These are phyloP conservation scores for Metalampra italica DNA, from an alignment of 2,888 invertebrate genomes.

Conservation along the genomic window DNA sequence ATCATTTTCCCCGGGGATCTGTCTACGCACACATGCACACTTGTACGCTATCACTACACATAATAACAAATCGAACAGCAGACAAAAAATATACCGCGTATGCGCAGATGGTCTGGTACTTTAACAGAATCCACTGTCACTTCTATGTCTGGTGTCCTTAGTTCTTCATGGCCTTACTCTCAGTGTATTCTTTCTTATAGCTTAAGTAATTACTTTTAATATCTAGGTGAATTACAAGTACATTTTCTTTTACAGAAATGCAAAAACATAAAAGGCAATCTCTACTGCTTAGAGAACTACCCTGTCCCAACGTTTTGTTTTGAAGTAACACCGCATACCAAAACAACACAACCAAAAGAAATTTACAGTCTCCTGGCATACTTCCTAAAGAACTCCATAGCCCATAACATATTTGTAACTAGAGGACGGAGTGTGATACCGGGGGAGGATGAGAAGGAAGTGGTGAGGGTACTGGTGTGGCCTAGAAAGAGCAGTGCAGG, in stretches of 20 bases:
- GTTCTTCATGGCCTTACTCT: too few relatives aligned
- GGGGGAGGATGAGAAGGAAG: conserved; percentile 33
- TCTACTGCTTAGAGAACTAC: conserved; percentile 73
- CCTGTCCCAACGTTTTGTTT: conserved; percentile 86
- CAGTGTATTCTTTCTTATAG: too few relatives aligned
- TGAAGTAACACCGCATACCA: conserved; percentile 58
- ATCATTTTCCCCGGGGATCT: too few relatives aligned
- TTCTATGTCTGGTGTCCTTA: too few relatives aligned
- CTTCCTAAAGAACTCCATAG: conserved; percentile 80
- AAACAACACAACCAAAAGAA: conserved; percentile 41
- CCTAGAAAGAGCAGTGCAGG: conserved; percentile 78
- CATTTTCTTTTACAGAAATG: conserved; percentile 74
- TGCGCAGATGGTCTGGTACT: too few relatives aligned
- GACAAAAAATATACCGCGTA: too few relatives aligned
- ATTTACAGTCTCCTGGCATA: conserved; percentile 73
- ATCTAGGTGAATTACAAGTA: too few relatives aligned
- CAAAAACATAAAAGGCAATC: conserved; percentile 64
- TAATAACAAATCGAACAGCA: too few relatives aligned
- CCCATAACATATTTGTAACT: conserved; percentile 87
- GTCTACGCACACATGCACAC: too few relatives aligned
- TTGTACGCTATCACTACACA: too few relatives aligned
- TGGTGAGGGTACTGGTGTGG: conserved; percentile 82
- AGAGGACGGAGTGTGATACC: conserved; percentile 54
- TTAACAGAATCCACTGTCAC: too few relatives aligned
- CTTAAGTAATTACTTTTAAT: too few relatives aligned